Percentiles rank a stretch among this genome's conserved stretches.
phyloP scores from a whole-genome alignment of 2,888 invertebrate genomes.

The Cheilosia vernalis region DNA sequence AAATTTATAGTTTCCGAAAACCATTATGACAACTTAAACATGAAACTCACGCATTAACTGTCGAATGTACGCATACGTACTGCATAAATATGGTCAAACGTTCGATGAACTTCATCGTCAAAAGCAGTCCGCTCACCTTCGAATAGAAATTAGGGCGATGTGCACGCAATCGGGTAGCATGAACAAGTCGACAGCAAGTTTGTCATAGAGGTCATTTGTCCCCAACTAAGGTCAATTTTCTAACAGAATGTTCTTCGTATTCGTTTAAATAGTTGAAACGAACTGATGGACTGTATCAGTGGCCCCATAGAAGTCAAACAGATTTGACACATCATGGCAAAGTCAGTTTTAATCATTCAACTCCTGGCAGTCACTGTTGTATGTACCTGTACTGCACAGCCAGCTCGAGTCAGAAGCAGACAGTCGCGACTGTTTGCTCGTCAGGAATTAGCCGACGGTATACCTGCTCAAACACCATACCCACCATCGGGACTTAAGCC shows the following conservation, averaged over 20 bases:
- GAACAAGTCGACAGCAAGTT: neutral
- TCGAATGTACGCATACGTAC: neutral
- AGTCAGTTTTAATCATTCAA: conserved; percentile 34
- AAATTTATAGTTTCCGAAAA: neutral
- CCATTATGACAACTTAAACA: neutral
- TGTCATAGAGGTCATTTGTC: neutral
- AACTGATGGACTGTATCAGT: conserved; percentile 44
- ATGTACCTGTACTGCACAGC: conserved; percentile 25
- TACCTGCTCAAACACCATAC: conserved; percentile 56
- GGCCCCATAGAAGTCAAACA: conserved; percentile 31
- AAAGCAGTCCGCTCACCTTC: neutral
- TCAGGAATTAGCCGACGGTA: conserved; percentile 47
- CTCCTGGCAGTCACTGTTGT: conserved; percentile 24
- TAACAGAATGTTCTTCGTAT: conserved; percentile 6
- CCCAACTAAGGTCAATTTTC: neutral
- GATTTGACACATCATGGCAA: conserved; percentile 50
- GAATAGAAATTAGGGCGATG: neutral
- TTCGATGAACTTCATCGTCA: neutral
- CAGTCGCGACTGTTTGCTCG: conserved; percentile 41
- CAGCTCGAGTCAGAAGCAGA: conserved; percentile 39
- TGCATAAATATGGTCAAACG: neutral
- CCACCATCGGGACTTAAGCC: conserved; percentile 66
- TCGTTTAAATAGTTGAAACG: conserved; percentile 56
- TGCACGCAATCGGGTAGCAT: neutral
- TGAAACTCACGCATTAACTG: neutral